Evolutionary conservation across 2,888 invertebrate species (phyloP), one percentile per base, ranked within the genome.

Genomic region (Hipparchia semele): DNA sequence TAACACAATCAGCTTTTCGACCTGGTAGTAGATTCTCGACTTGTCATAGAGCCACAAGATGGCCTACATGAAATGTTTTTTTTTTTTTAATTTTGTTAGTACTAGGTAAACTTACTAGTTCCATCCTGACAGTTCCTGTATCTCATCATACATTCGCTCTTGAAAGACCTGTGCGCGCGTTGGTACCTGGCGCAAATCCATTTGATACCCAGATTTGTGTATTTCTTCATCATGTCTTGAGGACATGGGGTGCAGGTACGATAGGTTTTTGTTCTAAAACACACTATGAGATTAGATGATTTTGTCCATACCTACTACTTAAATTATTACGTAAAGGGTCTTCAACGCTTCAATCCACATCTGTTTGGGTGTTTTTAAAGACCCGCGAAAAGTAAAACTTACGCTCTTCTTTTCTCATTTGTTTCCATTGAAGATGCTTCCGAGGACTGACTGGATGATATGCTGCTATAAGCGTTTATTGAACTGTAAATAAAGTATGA

Each of bases 41-140:
- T 23, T 23, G 23, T 23, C 23, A 23, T 23, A 23, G 23, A 23
- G 23, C 23, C 23, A 23, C 23, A 23, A 23, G 23, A 23, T 23
- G 23, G 23, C 23, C 23, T 23, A 23, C 23, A 23, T 23, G n/a
- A n/a, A n/a, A n/a, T n/a, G n/a, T 23, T 23, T 23, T 23, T 23
- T 23, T 23, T 23, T 23, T 23, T 23, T 23, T 23, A 23, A 23
- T 23, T 23, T 23, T 39, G 39, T 4, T 39, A 39, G 3, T 39
- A 5, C 39, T 39, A 39, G 39, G 49, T 8, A 70, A 2, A 76
- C 84, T 80, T 73, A 90, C 90, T 81, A 1, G 90, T 90, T 6
- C 90, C 90, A 77, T 90, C 90, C 78, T 90, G 85, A 66, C 90
- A 90, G 80, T 90, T 90, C 70, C 89, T 82, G 78, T 83, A 89